Base-by-base conservation (phyloP, 2,888 invertebrate genomes). In the Drosophila limbata region DNA sequence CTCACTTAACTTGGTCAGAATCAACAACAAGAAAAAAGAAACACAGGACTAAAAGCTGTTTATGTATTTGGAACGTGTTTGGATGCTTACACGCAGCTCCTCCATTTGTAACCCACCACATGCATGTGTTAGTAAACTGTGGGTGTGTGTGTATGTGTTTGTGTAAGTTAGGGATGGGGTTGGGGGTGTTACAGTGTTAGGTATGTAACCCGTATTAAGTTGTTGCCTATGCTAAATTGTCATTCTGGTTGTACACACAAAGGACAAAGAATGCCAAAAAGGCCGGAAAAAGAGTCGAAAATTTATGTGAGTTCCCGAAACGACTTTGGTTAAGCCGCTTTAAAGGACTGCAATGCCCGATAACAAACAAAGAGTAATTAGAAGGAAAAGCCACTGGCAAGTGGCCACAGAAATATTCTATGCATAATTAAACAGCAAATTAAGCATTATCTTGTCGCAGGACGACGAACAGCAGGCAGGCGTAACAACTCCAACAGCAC, bases 371-470 rank as follows among this genome's bases (percentile, higher is more conserved):
- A 65, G 53, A 56, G 84, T 81, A 81, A 81, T 84, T 84, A 79
- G 75, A 69, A 59, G 45, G 10, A 8, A 45, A 52, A 37, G 31
- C 40, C 57, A 25, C 35, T 25, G 50, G 37, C 57, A 55, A 69
- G 35, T 61, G 42, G 52, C 47, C 64, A 64, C 60, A 64, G 44
- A 67, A 70, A 73, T 79, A 75, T 77, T 75, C 71, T 59, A 63
- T 84, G 87, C 82, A 84, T 86, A 84, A 84, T 84, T 84, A 84
- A 84, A 73, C 73, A 76, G 71, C 77, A 84, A 81, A 81, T 84
- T 81, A 84, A 72, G 76, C 78, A 84, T 84, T 84, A 84, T 84
- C 84, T 78, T 57, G 68, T 40, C 21, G 13, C 50, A 63, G 33
- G n/a, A 60, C 19, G 25, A 39, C 42, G 55, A 52, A 17, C 42